These are phyloP conservation scores for Cygnus buccinator DNA, from an alignment of 2,113 vertebrate genomes.

Conservation along the genomic window DNA sequence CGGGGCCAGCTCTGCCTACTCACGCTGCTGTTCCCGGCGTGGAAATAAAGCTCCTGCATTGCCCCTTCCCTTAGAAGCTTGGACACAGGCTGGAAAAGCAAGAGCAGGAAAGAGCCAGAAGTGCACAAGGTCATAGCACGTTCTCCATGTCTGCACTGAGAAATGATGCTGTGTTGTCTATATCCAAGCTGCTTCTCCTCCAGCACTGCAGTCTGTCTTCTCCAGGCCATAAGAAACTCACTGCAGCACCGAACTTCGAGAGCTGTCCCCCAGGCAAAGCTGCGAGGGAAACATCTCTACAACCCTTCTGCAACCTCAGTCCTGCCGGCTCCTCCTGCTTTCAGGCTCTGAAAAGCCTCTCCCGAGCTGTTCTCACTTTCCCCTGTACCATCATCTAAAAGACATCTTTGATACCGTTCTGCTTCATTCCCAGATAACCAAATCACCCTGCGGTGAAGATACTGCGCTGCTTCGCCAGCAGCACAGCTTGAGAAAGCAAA, in stretches of 20 bases:
- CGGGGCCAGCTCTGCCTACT: background rate
- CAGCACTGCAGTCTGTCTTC: background rate
- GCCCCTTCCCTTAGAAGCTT: background rate
- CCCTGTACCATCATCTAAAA: background rate
- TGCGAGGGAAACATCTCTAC: background rate
- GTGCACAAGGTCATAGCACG: background rate
- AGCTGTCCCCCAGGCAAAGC: background rate
- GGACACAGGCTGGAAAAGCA: background rate
- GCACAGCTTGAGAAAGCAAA: background rate
- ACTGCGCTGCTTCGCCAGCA: background rate
- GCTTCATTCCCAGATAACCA: background rate
- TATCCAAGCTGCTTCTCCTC: background rate
- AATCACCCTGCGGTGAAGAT: rapidly evolving
- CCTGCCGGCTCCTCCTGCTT: background rate
- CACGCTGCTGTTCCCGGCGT: background rate
- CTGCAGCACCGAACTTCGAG: background rate
- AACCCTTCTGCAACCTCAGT: background rate
- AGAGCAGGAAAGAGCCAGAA: background rate
- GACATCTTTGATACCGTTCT: background rate
- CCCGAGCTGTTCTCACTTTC: background rate
- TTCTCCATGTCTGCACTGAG: background rate
- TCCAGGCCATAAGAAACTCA: background rate
- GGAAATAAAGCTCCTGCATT: background rate
- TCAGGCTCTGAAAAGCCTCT: background rate
- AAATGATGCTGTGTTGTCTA: rapidly evolving